These are phyloP conservation scores for Phrynocephalus guinanensis DNA, from an alignment of 2,797 vertebrate genomes.

Conservation along the genomic window DNA sequence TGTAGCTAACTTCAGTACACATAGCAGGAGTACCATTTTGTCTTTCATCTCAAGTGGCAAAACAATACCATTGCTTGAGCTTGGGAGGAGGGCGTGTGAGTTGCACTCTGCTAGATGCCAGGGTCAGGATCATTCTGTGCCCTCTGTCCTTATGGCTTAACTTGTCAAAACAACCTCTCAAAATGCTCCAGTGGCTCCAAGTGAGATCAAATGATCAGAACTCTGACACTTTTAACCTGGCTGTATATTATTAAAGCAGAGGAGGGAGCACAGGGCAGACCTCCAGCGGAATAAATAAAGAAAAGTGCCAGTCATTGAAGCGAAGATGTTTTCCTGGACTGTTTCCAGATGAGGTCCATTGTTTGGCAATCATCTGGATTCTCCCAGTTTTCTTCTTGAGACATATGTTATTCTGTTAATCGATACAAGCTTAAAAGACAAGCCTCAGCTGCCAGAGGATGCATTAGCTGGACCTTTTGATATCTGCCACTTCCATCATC, in stretches of 20 bases:
- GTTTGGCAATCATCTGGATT: slow-evolving; percentile 31
- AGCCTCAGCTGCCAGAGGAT: slow-evolving; percentile 31
- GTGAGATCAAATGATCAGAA: slow-evolving; percentile 36
- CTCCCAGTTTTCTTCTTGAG: not conserved
- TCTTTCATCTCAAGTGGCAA: not conserved
- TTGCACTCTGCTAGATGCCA: not conserved
- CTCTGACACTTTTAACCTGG: slow-evolving; percentile 12
- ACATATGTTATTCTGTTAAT: slow-evolving; percentile 43
- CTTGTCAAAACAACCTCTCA: not conserved
- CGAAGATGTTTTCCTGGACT: slow-evolving; percentile 3
- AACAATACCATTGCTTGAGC: not conserved
- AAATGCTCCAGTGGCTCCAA: slow-evolving; percentile 15
- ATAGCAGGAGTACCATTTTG: not conserved
- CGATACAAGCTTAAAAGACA: slow-evolving; percentile 1
- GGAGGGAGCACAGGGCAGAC: slow-evolving; percentile 14
- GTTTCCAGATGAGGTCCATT: slow-evolving; percentile 15
- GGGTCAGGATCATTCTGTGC: not conserved
- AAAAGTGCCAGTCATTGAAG: slow-evolving; percentile 13
- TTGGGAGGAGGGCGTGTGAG: not conserved
- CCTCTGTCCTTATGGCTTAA: not conserved
- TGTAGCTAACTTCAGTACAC: not conserved
- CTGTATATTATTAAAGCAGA: not conserved
- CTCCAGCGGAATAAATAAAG: slow-evolving; percentile 18
- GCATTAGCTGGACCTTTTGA: slow-evolving; percentile 32
- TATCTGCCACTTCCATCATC: slow-evolving; percentile 26